Percentiles rank a stretch among this genome's conserved stretches.
Conservation (phyloP, 1,140 invertebrate species). For the Phthorimaea operculella region DNA sequence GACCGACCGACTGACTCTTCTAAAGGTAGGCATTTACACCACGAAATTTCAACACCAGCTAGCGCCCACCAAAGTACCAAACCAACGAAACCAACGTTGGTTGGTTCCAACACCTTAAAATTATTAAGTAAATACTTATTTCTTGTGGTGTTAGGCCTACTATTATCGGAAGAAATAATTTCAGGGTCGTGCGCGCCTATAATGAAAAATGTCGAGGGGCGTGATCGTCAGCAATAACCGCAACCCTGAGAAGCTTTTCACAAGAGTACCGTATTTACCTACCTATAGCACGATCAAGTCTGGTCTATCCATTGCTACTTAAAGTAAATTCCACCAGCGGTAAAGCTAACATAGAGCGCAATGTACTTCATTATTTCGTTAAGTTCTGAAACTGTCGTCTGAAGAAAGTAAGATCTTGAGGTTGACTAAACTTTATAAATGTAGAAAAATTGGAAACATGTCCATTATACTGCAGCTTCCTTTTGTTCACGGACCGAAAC, state of each 20-base stretch:
- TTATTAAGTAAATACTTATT: neutral
- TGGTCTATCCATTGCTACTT: no score
- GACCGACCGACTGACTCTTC: no score
- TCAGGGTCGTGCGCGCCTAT: constrained; percentile 37
- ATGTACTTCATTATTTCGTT: no score
- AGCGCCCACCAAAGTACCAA: no score
- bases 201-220: constrained; percentile 40
- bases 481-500: constrained; percentile 10
- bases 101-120: constrained; percentile 24
- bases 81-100: no score
- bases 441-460: constrained; percentile 11
- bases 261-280: no score
- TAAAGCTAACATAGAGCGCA: no score
- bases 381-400: no score
- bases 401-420: neutral
- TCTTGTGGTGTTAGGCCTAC: neutral
- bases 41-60: neutral
- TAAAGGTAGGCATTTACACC: neutral
- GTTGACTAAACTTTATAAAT: constrained; percentile 35
- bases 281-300: no score
- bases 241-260: constrained; percentile 17
- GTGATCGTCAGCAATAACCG: constrained; percentile 26
- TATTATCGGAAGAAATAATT: constrained; percentile 21
- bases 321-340: no score
- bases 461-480: constrained; percentile 20